Evolutionary conservation across 2,888 invertebrate genomes (phyloP).

Genomic region (Nemapogon koenigi): DNA sequence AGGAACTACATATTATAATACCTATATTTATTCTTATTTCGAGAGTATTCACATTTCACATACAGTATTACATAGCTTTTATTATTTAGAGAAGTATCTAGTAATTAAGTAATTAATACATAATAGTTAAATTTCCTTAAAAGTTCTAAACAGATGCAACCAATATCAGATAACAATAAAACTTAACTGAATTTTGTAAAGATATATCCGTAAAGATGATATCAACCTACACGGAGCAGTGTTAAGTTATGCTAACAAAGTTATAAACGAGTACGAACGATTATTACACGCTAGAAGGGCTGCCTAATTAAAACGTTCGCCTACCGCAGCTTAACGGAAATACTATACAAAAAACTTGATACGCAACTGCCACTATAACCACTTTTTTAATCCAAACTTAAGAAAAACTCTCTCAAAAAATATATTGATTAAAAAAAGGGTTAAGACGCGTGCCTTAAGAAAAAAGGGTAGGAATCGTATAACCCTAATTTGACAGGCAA

Average conservation of each 20-base stretch:
- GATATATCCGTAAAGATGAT: conserved; percentile 22
- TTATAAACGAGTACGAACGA: conserved; percentile 36
- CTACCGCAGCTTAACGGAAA: conserved; percentile 40
- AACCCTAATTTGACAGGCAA: conserved; percentile 52
- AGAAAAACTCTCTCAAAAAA: conserved; percentile 42
- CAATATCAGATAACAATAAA: no score
- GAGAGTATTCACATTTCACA: no score
- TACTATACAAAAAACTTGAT: conserved; percentile 39
- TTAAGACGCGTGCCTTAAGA: conserved; percentile 41
- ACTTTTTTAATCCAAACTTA: conserved; percentile 36
- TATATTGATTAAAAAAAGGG: conserved; percentile 61
- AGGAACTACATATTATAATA: no score
- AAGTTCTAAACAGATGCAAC: no score
- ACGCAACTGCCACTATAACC: conserved; percentile 55
- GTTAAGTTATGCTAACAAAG: conserved; percentile 46
- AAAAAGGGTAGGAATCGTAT: conserved; percentile 42
- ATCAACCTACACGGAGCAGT: conserved; percentile 30
- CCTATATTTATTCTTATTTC: no score
- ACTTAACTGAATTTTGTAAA: no score
- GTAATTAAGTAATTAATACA: no score
- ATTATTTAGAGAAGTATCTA: no score
- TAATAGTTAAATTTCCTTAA: no score
- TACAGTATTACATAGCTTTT: no score
- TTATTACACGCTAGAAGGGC: conserved; percentile 26
- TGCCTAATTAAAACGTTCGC: conserved; percentile 57